Evolutionary conservation across 2,113 vertebrate genomes (phyloP), one percentile per base, ranked within the genome.

Genomic region (Corythoichthys haematopterus): DNA sequence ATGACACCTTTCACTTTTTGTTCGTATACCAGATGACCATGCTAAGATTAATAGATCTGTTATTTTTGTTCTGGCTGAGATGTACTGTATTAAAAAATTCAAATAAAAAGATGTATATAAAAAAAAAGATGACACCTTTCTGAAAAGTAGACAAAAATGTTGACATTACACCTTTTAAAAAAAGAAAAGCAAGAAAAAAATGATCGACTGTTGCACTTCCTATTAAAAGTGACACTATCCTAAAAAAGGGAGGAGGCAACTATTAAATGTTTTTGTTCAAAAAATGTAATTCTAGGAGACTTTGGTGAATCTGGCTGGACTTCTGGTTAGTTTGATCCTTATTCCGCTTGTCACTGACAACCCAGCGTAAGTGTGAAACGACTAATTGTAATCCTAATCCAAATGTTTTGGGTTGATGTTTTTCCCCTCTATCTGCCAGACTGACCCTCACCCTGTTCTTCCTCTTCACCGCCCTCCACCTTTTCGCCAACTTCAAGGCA

Each of bases 401-500:
- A 37, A 15, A 4, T 51, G n/a, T 14, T 50, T 28, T 52, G 12
- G 4, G 13, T 50, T 35, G 3, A 51, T 52, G 11, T 35, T 47
- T 80, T 4, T 64, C 2, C 14, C 33, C 72, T 58, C 46, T 16
- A 4, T 35, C 45, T 14, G 16, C 74, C 51, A 97, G 95, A 76
- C 74, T 93, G 77, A 94, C 93, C n/a, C 87, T 94, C 9, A 43
- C 80, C 59, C 92, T 94, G 72, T 97, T 94, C 83, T 87, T 91
- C 77, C 77, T 94, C 78, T 92, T 97, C 87, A 96, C 94, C 1
- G 1, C 76, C 43, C 87, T 97, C 37, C 95, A 97, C 76, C 91
- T 97, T 60, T 94, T 94, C 1, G 92, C 95, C 81, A 97, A 97
- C 88, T 94, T 93, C 84, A 93, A 92, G 59, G 95, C 95, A 0